A percentile compares a stretch with the other conserved stretches of the same genome.
Evolutionary conservation across 1,140 invertebrate species (phyloP).

Genomic region (Macrostomum lignano): DNA sequence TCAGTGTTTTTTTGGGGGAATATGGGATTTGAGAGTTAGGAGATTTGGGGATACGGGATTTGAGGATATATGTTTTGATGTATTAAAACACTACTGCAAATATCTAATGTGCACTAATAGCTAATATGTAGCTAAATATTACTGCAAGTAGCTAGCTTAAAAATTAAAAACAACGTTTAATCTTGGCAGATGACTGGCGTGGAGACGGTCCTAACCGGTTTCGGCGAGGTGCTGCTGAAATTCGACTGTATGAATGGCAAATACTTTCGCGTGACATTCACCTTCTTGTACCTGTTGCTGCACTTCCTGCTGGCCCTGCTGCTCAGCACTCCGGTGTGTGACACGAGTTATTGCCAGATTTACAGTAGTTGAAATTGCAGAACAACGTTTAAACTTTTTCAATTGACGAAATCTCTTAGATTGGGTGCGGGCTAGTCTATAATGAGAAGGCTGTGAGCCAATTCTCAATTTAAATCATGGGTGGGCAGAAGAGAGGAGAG

Average conservation of each 20-base stretch:
- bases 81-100: too few species aligned
- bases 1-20: too few species aligned
- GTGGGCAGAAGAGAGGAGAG: too few species aligned
- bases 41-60: too few species aligned
- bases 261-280: constrained; percentile 6
- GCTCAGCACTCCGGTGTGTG: constrained; percentile 32
- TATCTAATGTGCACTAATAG: too few species aligned
- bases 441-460: too few species aligned
- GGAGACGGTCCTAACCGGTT: constrained; percentile 42
- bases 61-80: too few species aligned
- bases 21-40: too few species aligned
- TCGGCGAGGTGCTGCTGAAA: constrained; percentile 36
- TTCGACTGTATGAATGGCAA: constrained; percentile 10
- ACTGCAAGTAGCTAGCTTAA: background rate
- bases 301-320: constrained; percentile 3
- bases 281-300: background rate
- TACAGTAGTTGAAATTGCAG: constrained; percentile 41
- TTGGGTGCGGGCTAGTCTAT: too few species aligned
- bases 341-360: constrained; percentile 29
- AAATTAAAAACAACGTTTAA: constrained; percentile 5
- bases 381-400: too few species aligned
- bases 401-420: too few species aligned
- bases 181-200: constrained; percentile 38
- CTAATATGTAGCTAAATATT: background rate
- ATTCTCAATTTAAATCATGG: too few species aligned